Conservation (phyloP, 1,140 invertebrate species). For the Trichonephila clavata region DNA sequence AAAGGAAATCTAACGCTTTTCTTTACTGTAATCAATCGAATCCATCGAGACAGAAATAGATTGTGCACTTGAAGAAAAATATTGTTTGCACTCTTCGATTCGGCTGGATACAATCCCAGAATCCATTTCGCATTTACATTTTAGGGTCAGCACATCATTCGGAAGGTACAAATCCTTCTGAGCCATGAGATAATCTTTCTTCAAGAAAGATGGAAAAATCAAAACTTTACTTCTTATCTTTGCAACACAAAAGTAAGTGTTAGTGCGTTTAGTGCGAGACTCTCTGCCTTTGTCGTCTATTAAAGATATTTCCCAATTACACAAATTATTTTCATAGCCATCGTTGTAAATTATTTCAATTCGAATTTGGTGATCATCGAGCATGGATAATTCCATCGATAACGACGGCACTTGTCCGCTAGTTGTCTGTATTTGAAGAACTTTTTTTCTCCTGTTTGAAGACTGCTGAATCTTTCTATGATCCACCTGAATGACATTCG, state of each 20-base stretch:
- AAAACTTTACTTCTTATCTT: background rate
- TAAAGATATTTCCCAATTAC: background rate
- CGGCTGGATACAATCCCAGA: background rate
- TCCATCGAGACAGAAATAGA: background rate
- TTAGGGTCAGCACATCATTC: background rate
- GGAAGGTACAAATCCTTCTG: background rate
- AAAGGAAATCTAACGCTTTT: background rate
- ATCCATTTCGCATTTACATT: background rate
- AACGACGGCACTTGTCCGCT: background rate
- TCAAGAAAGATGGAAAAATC: background rate
- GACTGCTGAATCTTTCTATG: background rate
- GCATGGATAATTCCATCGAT: background rate
- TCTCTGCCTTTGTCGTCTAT: background rate
- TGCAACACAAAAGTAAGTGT: background rate
- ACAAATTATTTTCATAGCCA: background rate
- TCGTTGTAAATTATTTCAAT: background rate
- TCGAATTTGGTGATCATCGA: background rate
- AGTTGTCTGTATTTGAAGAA: background rate
- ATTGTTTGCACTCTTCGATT: background rate
- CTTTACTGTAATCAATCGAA: background rate
- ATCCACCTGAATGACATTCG: background rate
- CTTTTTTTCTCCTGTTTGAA: background rate
- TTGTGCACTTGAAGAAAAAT: background rate
- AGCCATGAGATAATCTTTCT: background rate
- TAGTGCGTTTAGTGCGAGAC: background rate